phyloP scores from a whole-genome alignment of 2,113 vertebrate genomes.

The Glaucomys volans region DNA sequence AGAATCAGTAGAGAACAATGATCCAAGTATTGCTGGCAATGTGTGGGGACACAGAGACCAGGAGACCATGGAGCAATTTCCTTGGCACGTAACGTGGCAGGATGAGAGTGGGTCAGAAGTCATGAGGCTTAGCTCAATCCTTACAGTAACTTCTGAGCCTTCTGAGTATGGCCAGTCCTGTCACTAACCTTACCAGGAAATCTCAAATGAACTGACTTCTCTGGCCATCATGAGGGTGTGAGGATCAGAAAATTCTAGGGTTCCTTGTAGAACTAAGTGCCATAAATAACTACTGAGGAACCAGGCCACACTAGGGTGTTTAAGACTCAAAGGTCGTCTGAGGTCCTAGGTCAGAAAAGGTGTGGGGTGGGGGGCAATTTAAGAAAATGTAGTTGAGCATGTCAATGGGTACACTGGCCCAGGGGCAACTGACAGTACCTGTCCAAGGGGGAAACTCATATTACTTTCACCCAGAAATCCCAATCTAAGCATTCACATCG shows the following conservation, averaged over 20 bases:
- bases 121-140: background rate
- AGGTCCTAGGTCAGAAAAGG: background rate
- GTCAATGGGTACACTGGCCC: no score
- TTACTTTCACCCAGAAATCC: background rate
- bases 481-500: background rate
- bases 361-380: no score
- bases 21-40: background rate
- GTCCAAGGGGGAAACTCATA: background rate
- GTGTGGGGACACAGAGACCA: background rate
- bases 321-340: background rate
- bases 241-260: no score
- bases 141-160: background rate
- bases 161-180: background rate
- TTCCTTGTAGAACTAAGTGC: background rate
- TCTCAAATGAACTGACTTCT: background rate
- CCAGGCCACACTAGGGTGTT: background rate
- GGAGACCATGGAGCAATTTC: background rate
- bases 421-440: background rate
- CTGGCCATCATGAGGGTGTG: background rate
- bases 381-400: no score
- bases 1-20: background rate
- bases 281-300: background rate
- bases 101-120: background rate
- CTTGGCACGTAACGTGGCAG: background rate
- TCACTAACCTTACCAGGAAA: rapidly evolving